These are phyloP conservation scores for Dryoscopus gambensis DNA, from an alignment of 2,113 vertebrate genomes.

Conservation along the genomic window DNA sequence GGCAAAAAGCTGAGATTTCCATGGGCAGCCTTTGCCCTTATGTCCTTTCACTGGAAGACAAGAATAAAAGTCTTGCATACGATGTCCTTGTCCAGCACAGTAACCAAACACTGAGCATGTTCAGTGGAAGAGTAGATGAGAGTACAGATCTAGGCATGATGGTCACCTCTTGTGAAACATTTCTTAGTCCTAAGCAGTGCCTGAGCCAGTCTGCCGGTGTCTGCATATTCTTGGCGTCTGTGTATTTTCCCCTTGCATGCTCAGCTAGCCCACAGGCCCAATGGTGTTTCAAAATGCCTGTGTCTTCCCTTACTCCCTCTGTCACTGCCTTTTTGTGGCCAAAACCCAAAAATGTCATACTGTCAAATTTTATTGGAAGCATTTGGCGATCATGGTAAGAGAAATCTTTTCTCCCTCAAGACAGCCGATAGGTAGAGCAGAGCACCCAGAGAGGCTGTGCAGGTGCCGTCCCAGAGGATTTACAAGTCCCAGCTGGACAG, in stretches of 20 bases:
- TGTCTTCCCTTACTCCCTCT: neutral
- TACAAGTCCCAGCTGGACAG: neutral
- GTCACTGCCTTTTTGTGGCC: neutral
- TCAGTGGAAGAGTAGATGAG: neutral
- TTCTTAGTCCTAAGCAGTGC: neutral
- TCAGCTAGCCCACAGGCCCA: neutral
- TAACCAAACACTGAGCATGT: neutral
- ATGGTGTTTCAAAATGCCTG: neutral
- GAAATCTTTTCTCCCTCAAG: neutral
- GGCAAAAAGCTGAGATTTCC: neutral
- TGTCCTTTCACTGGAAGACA: neutral
- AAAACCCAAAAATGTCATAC: neutral
- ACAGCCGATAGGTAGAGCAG: fast-evolving
- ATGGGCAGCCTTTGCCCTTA: neutral
- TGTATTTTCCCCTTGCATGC: fast-evolving
- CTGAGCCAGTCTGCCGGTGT: neutral
- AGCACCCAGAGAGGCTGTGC: neutral
- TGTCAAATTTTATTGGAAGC: neutral
- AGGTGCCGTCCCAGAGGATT: neutral
- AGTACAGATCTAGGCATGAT: neutral
- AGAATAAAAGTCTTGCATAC: neutral
- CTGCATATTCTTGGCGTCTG: fast-evolving
- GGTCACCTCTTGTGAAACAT: neutral
- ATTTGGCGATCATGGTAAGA: fast-evolving
- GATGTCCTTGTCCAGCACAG: neutral